These are phyloP conservation scores for Ochropleura leucogaster DNA, from an alignment of 2,888 invertebrate species.

Conservation along the genomic window DNA sequence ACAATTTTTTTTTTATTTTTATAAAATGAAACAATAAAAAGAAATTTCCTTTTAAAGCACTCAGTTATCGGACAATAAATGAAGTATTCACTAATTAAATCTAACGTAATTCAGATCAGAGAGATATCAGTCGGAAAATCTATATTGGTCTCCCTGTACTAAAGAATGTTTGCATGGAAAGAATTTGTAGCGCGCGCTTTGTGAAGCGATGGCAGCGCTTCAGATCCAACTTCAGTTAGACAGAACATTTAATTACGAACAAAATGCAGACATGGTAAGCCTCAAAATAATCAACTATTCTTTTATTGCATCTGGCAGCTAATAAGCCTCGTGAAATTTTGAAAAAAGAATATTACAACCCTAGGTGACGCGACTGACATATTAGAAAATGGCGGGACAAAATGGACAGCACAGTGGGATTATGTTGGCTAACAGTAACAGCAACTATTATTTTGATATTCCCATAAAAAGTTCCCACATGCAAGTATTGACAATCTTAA, in stretches of 20 bases:
- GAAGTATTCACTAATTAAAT: neutral
- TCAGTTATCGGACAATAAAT: neutral
- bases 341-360: neutral
- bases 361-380: no score
- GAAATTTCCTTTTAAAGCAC: no score
- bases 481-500: neutral
- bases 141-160: slow-evolving; percentile 20
- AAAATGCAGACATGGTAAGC: neutral
- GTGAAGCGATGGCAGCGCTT: neutral
- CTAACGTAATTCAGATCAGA: neutral
- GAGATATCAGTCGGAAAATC: slow-evolving; percentile 12
- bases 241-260: neutral
- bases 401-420: no score
- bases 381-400: no score
- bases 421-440: no score
- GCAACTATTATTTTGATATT: neutral
- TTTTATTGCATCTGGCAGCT: neutral
- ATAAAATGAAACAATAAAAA: no score
- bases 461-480: neutral
- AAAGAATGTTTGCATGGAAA: slow-evolving; percentile 34
- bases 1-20: no score
- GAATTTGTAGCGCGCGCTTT: slow-evolving; percentile 17
- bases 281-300: neutral
- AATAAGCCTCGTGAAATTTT: neutral
- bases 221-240: neutral